Evolutionary conservation across 2,797 vertebrate species (phyloP), one percentile per base, ranked within the genome.

Genomic region (Spondyliosoma cantharus): DNA sequence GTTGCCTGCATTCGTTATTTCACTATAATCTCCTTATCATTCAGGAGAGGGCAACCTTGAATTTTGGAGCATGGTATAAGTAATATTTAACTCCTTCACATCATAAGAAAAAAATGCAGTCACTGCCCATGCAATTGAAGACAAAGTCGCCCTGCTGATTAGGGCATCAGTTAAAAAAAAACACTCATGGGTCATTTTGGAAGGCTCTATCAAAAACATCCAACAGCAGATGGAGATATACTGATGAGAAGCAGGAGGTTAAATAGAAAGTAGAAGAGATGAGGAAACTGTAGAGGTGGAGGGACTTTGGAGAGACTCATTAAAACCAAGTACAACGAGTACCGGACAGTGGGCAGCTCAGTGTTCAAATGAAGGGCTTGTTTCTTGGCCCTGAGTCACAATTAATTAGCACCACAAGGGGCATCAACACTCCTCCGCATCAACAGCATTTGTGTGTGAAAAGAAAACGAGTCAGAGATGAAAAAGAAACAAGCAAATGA

Each of bases 351-450:
- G 72, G 76, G 80, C 82, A 78, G 65, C 80, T 89, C 73, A 48
- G 29, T 83, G 75, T 83, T 86, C 72, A 83, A 86, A 89, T 81
- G 58, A 83, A 85, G 64, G 58, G 61, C 80, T 86, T 83, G 73
- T 87, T 88, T 87, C 74, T 81, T 86, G 86, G 85, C 87, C 88
- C 52, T 69, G 82, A 90, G 86, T 90, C 81, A 82, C 81, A 87
- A 85, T 91, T 91, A 91, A 86, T 90, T 90, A 87, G 78, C 76
- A 70, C 83, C 58, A 64, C 56, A 42, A 87, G 84, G 72, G 75
- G 57, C 57, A 83, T 79, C 74, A 78, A 75, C 74, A 79, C 46
- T 45, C 60, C 71, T 70, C 62, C 78, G 73, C 61, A 71, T 83
- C 69, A 75, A 64, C 52, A 32, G 24, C 65, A 25, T 70, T 78